Conservation (phyloP, 2,888 invertebrate species). For the Cerastoderma edule region DNA sequence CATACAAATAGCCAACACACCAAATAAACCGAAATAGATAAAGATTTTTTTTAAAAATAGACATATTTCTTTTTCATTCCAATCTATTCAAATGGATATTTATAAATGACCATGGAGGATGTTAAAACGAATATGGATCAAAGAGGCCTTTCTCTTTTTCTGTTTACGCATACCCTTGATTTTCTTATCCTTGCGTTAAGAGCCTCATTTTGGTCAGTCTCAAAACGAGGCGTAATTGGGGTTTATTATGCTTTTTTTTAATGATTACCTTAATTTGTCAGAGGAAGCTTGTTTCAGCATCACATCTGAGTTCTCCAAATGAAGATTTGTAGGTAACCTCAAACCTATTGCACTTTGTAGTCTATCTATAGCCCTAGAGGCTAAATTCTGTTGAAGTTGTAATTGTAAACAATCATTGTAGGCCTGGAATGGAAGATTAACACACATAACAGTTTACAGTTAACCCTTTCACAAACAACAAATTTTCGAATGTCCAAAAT, state of each 20-base stretch:
- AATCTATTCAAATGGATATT: too few relatives aligned
- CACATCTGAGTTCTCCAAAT: constrained; percentile 83
- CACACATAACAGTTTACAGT: not conserved
- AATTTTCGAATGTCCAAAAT: too few relatives aligned
- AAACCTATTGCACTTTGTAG: constrained; percentile 87
- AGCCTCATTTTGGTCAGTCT: not conserved
- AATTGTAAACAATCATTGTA: constrained; percentile 93
- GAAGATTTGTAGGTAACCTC: constrained; percentile 54
- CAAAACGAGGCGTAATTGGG: not conserved
- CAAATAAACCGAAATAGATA: too few relatives aligned
- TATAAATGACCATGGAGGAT: too few relatives aligned
- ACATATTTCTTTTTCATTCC: too few relatives aligned
- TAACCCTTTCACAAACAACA: too few relatives aligned
- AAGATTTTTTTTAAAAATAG: too few relatives aligned
- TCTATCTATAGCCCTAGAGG: constrained; percentile 87
- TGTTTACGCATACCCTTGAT: not conserved
- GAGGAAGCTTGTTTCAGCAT: constrained; percentile 87
- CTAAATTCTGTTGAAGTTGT: constrained; percentile 94
- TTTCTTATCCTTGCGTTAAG: too few relatives aligned
- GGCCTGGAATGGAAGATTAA: constrained; percentile 79
- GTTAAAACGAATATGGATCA: too few relatives aligned
- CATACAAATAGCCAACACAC: too few relatives aligned
- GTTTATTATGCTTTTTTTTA: not conserved
- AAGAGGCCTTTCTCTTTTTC: not conserved
- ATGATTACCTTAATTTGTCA: constrained; percentile 84